Evolutionary conservation across 2,113 vertebrate genomes (phyloP).

Genomic region (Brachionichthys hirsutus): DNA sequence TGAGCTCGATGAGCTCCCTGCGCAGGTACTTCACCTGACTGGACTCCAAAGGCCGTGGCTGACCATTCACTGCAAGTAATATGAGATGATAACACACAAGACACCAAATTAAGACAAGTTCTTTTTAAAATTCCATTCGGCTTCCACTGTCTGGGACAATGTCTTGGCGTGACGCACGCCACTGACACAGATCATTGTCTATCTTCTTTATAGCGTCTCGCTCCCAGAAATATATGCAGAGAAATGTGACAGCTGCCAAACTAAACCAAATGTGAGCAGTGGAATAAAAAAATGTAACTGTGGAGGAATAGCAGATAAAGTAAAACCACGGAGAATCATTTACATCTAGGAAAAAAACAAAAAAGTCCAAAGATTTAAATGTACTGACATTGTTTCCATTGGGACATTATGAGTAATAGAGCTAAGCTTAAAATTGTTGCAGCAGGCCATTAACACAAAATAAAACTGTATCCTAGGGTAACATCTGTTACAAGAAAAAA

Average conservation of each 20-base stretch:
- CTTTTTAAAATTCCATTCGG: too few species aligned
- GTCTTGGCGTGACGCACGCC: too few species aligned
- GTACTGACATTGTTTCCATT: background rate
- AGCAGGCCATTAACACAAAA: background rate
- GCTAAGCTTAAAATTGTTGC: background rate
- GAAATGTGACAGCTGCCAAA: slow-evolving; percentile 9
- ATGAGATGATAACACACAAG: background rate
- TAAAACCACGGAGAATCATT: background rate
- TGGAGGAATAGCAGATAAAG: background rate
- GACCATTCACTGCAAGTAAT: slow-evolving; percentile 89
- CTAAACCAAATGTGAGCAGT: background rate
- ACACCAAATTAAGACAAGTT: background rate
- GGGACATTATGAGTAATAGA: background rate
- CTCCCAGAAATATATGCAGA: background rate
- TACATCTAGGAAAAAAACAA: background rate
- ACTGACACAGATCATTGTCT: too few species aligned
- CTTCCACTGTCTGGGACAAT: too few species aligned
- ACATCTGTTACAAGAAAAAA: background rate
- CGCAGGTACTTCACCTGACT: slow-evolving; percentile 97
- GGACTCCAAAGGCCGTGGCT: slow-evolving; percentile 94
- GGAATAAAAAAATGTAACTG: background rate
- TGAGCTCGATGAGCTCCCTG: slow-evolving; percentile 94
- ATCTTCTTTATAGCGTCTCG: background rate
- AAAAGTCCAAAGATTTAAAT: too few species aligned
- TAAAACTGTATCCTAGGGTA: background rate